A percentile compares a stretch with the other conserved stretches of the same genome.
Conservation (phyloP, 2,888 invertebrate genomes). For the Homarus gammarus region DNA sequence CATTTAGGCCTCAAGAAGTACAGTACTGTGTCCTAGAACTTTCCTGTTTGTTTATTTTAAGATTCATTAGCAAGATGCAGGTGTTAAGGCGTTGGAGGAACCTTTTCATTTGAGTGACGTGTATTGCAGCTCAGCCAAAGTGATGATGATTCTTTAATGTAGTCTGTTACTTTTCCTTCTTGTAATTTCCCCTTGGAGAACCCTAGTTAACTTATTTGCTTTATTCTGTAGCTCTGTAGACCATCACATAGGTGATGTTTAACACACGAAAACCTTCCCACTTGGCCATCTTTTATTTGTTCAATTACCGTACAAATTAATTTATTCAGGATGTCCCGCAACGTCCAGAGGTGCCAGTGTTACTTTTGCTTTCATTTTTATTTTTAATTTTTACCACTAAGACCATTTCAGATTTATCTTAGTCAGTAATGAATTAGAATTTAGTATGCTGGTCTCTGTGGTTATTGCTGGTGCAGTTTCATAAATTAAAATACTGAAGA, state of each 20-base stretch:
- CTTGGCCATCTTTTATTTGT: slow-evolving; percentile 6
- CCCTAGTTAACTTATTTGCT: background rate
- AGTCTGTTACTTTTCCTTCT: background rate
- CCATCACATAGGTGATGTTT: background rate
- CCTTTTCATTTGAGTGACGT: no score
- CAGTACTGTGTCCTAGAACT: background rate
- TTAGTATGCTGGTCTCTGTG: slow-evolving; percentile 18
- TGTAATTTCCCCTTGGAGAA: background rate
- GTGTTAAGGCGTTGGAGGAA: background rate
- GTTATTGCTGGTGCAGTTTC: background rate
- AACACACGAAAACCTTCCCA: background rate
- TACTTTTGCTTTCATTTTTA: slow-evolving; percentile 2
- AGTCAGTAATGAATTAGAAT: slow-evolving; percentile 26
- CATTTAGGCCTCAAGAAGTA: background rate
- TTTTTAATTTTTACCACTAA: slow-evolving; percentile 10
- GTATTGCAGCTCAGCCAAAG: slow-evolving; percentile 2
- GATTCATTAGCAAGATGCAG: background rate
- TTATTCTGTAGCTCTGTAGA: slow-evolving; percentile 4
- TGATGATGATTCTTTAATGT: background rate
- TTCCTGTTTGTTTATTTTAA: background rate
- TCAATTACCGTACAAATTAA: background rate
- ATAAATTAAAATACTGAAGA: background rate
- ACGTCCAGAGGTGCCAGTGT: slow-evolving; percentile 46
- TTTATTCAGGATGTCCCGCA: background rate
- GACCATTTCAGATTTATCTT: slow-evolving; percentile 33